Evolutionary conservation across 2,888 invertebrate genomes (phyloP), one percentile per base, ranked within the genome.

Genomic region (Dione vanillae): DNA sequence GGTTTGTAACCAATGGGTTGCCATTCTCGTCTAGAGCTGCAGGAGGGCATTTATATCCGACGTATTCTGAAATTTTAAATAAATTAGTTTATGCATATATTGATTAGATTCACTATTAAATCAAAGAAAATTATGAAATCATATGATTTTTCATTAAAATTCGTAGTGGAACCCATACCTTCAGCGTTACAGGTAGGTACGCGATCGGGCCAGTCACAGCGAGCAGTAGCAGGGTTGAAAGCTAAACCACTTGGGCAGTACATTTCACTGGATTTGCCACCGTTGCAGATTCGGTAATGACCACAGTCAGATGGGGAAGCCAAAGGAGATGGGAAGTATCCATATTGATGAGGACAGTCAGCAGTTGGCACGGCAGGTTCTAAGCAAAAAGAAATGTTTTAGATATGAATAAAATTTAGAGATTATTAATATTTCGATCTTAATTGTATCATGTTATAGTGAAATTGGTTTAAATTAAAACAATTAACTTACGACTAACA

Each of bases 121-220:
- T 27, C 5, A 27, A 5, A 27, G 27, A 27, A 27, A 27, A 27
- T 27, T 3, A 3, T 27, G 2, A 27, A 27, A 27, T 27, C 5
- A 27, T 3, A 27, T 5, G 27, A 27, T 3, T 27, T 27, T 27
- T 5, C 5, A 27, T 27, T 27, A 27, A 27, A 27, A 27, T 27
- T 2, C 5, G 5, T 27, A 49, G 0, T n/a, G n/a, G n/a, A n/a
- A n/a, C n/a, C n/a, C 14, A 66, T 65, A 88, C 91, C 95, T 95
- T 82, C 80, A 75, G 78, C 75, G 35, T 97, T 95, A 82, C 97
- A 97, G 61, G 95, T 94, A 0, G 95, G 83, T 0, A 97, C 97
- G 79, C 95, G 94, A 84, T 97, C 97, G 3, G 97, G 96, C 97
- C 97, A 97, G 80, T 97, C 97, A 81, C 97, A 97, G 58, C 95